These are phyloP conservation scores for Coremacera marginata DNA, from an alignment of 2,888 invertebrate genomes.

Conservation along the genomic window DNA sequence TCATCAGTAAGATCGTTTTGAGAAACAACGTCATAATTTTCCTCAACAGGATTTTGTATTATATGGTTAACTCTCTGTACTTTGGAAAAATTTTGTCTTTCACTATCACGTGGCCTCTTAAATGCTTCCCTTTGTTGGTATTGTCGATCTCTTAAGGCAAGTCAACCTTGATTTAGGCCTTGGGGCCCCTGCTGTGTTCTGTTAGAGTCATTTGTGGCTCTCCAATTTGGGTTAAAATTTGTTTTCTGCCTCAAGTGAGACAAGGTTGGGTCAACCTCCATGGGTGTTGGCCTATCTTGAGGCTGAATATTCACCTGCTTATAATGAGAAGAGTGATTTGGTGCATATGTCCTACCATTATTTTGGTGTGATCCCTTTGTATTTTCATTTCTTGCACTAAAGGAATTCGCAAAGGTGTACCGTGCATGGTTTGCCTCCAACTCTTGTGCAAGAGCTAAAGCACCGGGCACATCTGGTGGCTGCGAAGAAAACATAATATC, in stretches of 20 bases:
- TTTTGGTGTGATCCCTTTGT: background rate
- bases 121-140: background rate
- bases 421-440: constrained; percentile 36
- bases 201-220: too few relatives aligned
- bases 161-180: background rate
- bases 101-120: background rate
- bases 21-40: background rate
- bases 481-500: constrained; percentile 41
- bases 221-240: too few relatives aligned
- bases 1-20: constrained; percentile 3
- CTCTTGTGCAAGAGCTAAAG: constrained; percentile 33
- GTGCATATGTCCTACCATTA: background rate
- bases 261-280: background rate
- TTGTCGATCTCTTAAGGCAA: background rate
- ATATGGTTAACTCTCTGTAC: background rate
- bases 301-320: background rate
- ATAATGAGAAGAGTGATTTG: background rate
- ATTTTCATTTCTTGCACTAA: constrained; percentile 1
- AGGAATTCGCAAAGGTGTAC: constrained; percentile 32
- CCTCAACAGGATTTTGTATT: background rate
- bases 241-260: too few relatives aligned
- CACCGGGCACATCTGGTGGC: constrained; percentile 31
- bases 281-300: background rate
- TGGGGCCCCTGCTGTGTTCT: too few relatives aligned
- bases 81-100: too few relatives aligned